Evolutionary conservation across 37 sponge, comb jelly and placozoan species (phyloP), one percentile per base, ranked within the genome.

Genomic region (Eunapius fragilis): DNA sequence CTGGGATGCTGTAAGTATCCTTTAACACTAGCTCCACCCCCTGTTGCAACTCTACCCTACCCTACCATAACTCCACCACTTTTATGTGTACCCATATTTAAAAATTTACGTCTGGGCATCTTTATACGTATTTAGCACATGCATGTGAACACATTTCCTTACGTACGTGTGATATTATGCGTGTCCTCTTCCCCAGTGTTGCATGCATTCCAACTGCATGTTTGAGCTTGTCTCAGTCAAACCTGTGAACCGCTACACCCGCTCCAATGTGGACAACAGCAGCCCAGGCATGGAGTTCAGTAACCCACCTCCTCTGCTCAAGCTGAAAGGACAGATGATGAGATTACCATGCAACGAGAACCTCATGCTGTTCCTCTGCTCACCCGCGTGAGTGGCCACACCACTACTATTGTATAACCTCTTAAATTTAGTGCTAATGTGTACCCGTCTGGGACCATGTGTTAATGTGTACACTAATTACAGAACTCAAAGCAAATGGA

Each of bases 291-390:
- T 78, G 34, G 82, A 83, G 25, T 71, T 24, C 84, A 27, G 49
- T 0, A 45, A 12, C 49, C 84, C 70, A 31, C 78, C 85, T 4
- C 90, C 90, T 3, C 22, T 37, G 9, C 80, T 89, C 25, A 84
- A 37, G 38, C 85, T 89, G 25, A 89, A 89, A 81, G 90, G 93
- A 35, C 80, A 93, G 75, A 93, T 93, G 93, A 69, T 89, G 84
- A 14, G 49, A 26, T 72, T 86, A 7, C 12, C 68, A 0, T 41
- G 41, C 6, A 25, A 85, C 23, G 14, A 23, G 4, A 33, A 82
- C 0, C 38, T 9, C 48, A 75, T 93, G 19, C 31, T 70, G 33
- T 93, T 86, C 87, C 87, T 93, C 69, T 93, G 93, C 80, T 93
- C 90, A 2, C 93, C 93, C 37, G 84, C 78, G 93, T 87, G 79